Evolutionary conservation across 2,797 vertebrate genomes (phyloP).

Genomic region (Notoglanidium macrostoma): DNA sequence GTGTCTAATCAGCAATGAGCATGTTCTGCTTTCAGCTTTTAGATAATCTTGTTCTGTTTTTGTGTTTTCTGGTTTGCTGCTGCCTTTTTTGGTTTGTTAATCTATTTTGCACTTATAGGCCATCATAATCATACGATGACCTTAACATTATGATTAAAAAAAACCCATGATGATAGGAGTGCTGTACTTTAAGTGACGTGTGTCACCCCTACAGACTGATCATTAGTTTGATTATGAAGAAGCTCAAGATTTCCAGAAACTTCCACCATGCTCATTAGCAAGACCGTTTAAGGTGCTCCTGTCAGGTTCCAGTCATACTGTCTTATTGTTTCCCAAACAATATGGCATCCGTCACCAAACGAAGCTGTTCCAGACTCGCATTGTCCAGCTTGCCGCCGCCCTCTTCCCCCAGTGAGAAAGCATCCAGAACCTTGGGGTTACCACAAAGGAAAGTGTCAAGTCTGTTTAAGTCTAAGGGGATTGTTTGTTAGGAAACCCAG

Average conservation of each 20-base stretch:
- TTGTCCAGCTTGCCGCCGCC: constrained; percentile 43
- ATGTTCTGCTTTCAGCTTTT: background rate
- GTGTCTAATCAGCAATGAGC: background rate
- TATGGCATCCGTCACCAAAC: constrained; percentile 47
- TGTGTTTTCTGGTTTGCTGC: background rate
- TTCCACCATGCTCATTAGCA: constrained; percentile 50
- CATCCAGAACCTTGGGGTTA: constrained; percentile 47
- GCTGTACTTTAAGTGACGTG: background rate
- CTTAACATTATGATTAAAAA: background rate
- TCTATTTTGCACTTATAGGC: too few relatives aligned
- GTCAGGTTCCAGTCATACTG: constrained; percentile 49
- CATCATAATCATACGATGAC: background rate
- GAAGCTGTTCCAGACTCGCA: constrained; percentile 53
- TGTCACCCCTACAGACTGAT: constrained; percentile 33
- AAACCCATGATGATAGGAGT: background rate
- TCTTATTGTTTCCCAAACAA: constrained; percentile 58
- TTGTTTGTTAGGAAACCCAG: constrained; percentile 53
- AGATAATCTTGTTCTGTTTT: too few relatives aligned
- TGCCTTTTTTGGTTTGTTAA: background rate
- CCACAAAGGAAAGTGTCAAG: constrained; percentile 66
- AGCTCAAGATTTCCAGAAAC: constrained; percentile 46
- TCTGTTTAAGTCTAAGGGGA: constrained; percentile 46
- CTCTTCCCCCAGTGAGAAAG: constrained; percentile 58
- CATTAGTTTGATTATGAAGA: constrained; percentile 53
- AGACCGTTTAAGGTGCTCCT: constrained; percentile 47